Percentiles rank a stretch among this genome's conserved stretches.
These are phyloP conservation scores for Apamea monoglypha DNA, from an alignment of 2,888 invertebrate species.

Conservation along the genomic window DNA sequence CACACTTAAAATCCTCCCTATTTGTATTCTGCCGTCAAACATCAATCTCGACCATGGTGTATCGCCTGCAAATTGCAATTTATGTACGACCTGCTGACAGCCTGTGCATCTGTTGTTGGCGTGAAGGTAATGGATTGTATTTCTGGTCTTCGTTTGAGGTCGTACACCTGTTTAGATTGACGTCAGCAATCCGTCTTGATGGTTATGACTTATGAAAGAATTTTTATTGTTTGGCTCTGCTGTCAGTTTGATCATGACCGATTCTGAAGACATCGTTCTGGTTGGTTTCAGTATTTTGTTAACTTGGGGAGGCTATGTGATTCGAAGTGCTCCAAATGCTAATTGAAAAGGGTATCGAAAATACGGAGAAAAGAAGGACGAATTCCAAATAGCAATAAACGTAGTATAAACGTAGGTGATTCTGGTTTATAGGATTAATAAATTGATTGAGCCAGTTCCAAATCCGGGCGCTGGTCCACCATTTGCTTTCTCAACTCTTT, in stretches of 20 bases:
- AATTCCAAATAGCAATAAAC: background rate
- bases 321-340: background rate
- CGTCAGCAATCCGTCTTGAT: conserved; percentile 40
- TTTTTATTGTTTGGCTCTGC: conserved; percentile 34
- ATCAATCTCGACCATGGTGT: background rate
- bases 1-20: conserved; percentile 11
- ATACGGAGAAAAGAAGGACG: background rate
- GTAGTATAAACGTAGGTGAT: background rate
- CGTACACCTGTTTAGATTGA: conserved; percentile 39
- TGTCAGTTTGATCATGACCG: conserved; percentile 1
- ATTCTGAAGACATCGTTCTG: background rate
- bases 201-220: conserved; percentile 25
- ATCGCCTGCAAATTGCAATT: conserved; percentile 46
- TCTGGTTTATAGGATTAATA: background rate
- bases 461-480: background rate
- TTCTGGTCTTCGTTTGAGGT: conserved; percentile 43
- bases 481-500: background rate
- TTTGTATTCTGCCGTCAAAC: conserved; percentile 32
- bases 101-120: conserved; percentile 34
- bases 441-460: background rate
- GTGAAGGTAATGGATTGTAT: conserved; percentile 50
- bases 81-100: conserved; percentile 24
- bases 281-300: background rate
- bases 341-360: background rate
- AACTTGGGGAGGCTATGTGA: background rate